These are phyloP conservation scores for Zaprionus tsacasi DNA, from an alignment of 1,140 invertebrate species.

Conservation along the genomic window DNA sequence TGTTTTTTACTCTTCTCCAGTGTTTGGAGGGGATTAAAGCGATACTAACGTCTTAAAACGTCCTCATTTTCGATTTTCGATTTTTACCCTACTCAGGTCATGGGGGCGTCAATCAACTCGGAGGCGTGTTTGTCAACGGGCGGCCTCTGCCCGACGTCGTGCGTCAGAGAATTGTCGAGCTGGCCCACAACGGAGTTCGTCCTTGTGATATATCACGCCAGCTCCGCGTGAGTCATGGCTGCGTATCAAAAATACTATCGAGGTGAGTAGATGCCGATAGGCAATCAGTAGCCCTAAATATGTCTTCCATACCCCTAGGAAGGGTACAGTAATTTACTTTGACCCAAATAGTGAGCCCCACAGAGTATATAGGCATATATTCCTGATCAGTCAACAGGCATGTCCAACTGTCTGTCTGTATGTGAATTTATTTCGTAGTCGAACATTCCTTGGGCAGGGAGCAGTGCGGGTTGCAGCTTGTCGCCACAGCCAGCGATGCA, in stretches of 20 bases:
- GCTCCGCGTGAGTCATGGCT: constrained; percentile 95
- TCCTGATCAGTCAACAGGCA: no score
- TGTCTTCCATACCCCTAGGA: no score
- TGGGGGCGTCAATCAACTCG: constrained; percentile 97
- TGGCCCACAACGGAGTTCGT: constrained; percentile 97
- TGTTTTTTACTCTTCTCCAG: no score
- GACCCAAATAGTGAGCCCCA: no score
- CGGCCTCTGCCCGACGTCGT: constrained; percentile 97
- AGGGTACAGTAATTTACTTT: no score
- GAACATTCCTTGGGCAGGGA: not conserved
- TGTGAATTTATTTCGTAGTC: not conserved
- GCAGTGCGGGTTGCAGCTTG: not conserved
- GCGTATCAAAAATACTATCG: constrained; percentile 97
- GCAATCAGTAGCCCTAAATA: not conserved
- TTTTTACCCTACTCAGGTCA: constrained; percentile 88
- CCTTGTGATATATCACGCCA: constrained; percentile 97
- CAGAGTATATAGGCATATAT: no score
- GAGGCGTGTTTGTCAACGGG: constrained; percentile 98
- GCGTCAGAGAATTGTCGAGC: constrained; percentile 96
- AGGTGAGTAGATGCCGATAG: constrained; percentile 88
- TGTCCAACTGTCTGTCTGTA: no score
- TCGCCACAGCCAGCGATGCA: not conserved
- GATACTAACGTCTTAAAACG: no score
- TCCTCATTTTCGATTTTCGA: no score
- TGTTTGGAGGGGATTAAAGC: no score